These are phyloP conservation scores for Elmis aenea DNA, from an alignment of 2,888 invertebrate species.

Conservation along the genomic window DNA sequence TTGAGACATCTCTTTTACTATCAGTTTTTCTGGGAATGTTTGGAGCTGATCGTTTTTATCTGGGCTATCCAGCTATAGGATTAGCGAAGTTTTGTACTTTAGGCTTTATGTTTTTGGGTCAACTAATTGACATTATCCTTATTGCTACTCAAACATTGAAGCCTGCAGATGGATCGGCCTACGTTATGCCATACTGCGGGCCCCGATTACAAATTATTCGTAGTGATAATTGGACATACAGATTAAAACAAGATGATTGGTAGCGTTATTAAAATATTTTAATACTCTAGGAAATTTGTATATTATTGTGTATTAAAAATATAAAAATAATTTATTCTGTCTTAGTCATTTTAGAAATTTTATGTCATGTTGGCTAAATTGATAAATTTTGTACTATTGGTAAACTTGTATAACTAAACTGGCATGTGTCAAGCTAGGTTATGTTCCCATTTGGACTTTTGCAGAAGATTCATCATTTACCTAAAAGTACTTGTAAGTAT, in stretches of 20 bases:
- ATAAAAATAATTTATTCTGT: background rate
- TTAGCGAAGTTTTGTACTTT: conserved; percentile 91
- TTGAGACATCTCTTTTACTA: conserved; percentile 85
- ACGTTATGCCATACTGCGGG: conserved; percentile 90
- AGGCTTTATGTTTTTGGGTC: conserved; percentile 94
- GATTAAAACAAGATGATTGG: conserved; percentile 77
- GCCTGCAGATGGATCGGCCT: conserved; percentile 92
- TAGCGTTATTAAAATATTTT: conserved; percentile 20
- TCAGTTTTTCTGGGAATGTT: conserved; percentile 98
- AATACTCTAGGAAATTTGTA: conserved; percentile 1
- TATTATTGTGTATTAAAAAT: background rate
- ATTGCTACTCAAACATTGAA: conserved; percentile 93
- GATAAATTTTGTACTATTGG: background rate
- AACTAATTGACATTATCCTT: conserved; percentile 89
- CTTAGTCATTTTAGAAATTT: background rate
- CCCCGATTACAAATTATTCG: conserved; percentile 75
- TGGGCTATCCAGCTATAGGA: conserved; percentile 97
- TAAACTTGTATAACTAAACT: no score
- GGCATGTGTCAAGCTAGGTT: background rate
- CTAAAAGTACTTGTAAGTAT: no score
- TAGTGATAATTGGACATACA: conserved; percentile 80
- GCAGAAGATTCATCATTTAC: no score
- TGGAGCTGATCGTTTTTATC: conserved; percentile 93
- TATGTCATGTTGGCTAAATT: background rate
- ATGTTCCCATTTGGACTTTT: no score